Percentiles rank a stretch among this genome's conserved stretches.
phyloP scores from a whole-genome alignment of 2,113 vertebrate species.

The Pedetes capensis region DNA sequence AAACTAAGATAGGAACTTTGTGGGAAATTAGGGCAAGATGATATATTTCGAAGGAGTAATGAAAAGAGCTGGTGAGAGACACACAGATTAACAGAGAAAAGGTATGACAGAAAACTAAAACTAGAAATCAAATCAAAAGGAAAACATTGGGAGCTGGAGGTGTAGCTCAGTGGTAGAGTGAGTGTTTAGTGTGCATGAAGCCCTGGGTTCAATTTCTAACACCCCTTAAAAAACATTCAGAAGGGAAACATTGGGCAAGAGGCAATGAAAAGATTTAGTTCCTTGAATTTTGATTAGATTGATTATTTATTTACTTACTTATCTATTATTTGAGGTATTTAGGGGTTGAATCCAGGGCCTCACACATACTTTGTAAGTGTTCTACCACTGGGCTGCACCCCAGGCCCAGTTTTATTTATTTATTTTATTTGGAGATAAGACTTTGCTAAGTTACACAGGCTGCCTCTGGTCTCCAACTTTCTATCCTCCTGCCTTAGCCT shows the following conservation, averaged over 20 bases:
- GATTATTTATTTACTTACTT: no score
- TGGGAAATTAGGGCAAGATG: background rate
- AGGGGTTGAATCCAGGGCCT: no score
- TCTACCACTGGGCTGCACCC: no score
- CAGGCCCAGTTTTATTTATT: no score
- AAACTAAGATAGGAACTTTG: conserved; percentile 20
- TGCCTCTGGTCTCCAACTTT: no score
- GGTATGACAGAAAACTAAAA: conserved; percentile 20
- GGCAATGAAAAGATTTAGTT: background rate
- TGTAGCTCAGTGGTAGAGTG: background rate
- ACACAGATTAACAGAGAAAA: background rate
- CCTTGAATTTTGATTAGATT: no score
- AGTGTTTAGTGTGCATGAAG: background rate
- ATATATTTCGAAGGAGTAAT: background rate
- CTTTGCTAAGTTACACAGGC: no score
- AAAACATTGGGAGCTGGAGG: background rate
- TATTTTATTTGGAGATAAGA: no score
- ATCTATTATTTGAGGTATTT: no score
- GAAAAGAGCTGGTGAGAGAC: background rate
- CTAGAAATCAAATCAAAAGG: background rate
- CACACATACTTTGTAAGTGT: no score
- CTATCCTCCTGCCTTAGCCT: no score
- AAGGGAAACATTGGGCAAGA: background rate
- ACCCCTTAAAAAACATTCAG: background rate
- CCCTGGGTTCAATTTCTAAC: background rate